Base-by-base conservation (phyloP, 2,113 vertebrate species). In the Pithys albifrons region DNA sequence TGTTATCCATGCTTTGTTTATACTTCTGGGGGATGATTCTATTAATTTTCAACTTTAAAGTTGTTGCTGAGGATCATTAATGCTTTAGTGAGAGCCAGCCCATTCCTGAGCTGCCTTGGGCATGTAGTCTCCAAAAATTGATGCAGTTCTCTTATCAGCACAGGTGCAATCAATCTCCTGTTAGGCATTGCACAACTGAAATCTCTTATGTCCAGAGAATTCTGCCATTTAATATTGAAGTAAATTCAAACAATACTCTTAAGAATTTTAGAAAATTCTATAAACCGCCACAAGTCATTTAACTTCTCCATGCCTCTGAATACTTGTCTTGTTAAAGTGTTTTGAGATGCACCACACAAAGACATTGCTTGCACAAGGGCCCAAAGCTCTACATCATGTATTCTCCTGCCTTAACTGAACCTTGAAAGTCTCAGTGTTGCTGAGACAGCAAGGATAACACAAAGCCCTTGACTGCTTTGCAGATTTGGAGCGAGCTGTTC, bases 111-210 rank as follows among this genome's bases (percentile, higher is more conserved):
- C 20, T 77, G 8, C 45, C 14, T 37, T 76, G 45, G 27, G 13
- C 39, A 43, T 2, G 0, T 6, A 45, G 45, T 51, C 59, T 75
- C 27, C 1, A 0, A 57, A 59, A 28, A 64, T 5, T 51, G 17
- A 24, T 91, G 41, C 17, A 8, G 45, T 90, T 90, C 14, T 15
- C 5, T 66, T 61, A 46, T 29, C 54, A 93, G 31, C 37, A 33
- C 14, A 69, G 14, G 45, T 66, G 10, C 12, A 89, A 39, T 62
- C 29, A 67, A 7, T 23, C 29, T 62, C 24, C 41, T 88, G 19
- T 75, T 93, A 73, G 49, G 33, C 27, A 51, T 13, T 46, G 45
- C 48, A 31, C 2, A 0, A 10, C 51, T 74, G 51, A 77, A 78
- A 45, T 43, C 37, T 85, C n/a, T 78, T 4, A 29, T 55, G 23